A percentile compares a stretch with the other conserved stretches of the same genome.
Conservation (phyloP, 2,888 invertebrate species). For the Ophion costatus region DNA sequence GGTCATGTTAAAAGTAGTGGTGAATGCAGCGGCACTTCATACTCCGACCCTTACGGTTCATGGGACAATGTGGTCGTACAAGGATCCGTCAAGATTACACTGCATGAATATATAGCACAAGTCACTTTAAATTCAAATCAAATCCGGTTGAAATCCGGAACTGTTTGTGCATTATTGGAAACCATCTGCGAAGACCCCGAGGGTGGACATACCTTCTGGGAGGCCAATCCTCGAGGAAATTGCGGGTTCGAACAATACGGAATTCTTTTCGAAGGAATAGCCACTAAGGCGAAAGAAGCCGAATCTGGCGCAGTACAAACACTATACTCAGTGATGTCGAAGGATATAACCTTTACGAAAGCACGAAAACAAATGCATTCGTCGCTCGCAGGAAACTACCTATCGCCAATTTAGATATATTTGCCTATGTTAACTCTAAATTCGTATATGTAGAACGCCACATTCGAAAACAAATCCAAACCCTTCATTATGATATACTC, state of each 20-base stretch:
- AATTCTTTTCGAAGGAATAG: background rate
- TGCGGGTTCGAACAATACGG: background rate
- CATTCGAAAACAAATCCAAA: background rate
- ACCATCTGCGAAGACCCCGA: background rate
- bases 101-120: no score
- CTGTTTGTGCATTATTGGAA: background rate
- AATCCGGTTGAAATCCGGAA: no score
- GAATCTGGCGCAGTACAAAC: background rate
- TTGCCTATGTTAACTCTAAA: background rate
- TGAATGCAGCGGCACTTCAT: background rate
- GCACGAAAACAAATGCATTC: background rate
- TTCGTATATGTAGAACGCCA: background rate
- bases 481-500: background rate
- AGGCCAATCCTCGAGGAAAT: background rate
- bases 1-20: background rate
- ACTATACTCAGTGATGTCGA: background rate
- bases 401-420: background rate
- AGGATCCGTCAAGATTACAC: background rate
- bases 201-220: background rate
- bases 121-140: no score
- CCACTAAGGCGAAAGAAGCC: background rate
- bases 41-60: background rate
- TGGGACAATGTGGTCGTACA: background rate
- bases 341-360: background rate
- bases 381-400: background rate